Evolutionary conservation across 2,888 invertebrate species (phyloP), one percentile per base, ranked within the genome.

Genomic region (Andrena bicolor): DNA sequence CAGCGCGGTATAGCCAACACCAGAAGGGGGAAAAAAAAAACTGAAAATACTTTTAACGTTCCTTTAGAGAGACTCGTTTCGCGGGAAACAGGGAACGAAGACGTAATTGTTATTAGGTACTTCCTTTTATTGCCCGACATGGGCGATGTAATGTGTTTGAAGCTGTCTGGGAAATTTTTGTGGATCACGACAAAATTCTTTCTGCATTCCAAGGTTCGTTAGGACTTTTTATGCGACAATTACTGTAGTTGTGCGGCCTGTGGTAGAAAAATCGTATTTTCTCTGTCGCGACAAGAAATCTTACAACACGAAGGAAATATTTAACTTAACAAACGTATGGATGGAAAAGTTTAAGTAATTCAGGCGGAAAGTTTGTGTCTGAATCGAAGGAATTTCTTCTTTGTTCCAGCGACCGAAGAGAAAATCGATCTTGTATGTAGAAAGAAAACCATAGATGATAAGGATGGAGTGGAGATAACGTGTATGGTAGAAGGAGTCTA

Each of bases 401-500:
- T 82, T 90, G 83, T 91, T 92, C 70, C 87, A 93, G 93, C 93
- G 2, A 91, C 91, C 53, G 93, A 91, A 76, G 90, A 92, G 73
- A 92, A 91, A 80, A 93, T 93, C 76, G 92, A 93, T 78, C 89
- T 93, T 63, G 80, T 87, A 66, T 85, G 88, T 78, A 89, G 86
- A 78, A 92, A 90, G 84, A 90, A 88, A 68, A 87, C 76, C 56
- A 84, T 87, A 69, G 87, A 91, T 66, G 90, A 91, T 74, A 90
- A 90, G 76, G 92, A 93, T 60, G 90, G 88, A 60, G 88, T 93
- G 56, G 93, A 93, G 87, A 91, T 93, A 84, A 90, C 90, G 71
- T 93, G 93, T 80, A 81, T 85, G 64, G 93, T 93, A 58, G 86
- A 90, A 77, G 93, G 93, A 76, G 88, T 93, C 30, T 93, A 90